Conservation (phyloP, 2,113 vertebrate species). For the Platanista minor region DNA sequence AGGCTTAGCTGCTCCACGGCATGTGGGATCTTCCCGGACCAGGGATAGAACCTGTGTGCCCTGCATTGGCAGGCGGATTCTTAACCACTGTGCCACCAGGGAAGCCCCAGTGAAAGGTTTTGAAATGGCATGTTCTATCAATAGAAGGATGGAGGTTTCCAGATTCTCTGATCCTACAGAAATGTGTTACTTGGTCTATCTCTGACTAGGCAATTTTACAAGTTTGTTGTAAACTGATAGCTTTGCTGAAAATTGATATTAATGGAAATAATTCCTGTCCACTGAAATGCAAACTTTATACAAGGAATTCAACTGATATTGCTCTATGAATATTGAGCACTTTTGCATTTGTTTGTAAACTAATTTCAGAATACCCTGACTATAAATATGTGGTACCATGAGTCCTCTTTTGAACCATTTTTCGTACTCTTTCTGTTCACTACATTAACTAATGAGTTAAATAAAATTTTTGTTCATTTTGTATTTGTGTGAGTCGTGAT, state of each 20-base stretch:
- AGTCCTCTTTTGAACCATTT: neutral
- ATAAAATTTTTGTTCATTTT: neutral
- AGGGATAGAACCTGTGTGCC: too few relatives aligned
- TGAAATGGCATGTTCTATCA: neutral
- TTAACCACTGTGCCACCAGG: too few relatives aligned
- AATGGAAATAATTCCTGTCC: neutral
- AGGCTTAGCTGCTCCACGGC: too few relatives aligned
- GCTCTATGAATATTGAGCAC: neutral
- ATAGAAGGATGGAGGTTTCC: neutral
- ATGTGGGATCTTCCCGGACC: too few relatives aligned
- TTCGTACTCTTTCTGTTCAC: neutral
- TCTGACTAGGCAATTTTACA: neutral
- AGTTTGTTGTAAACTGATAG: neutral
- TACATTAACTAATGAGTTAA: neutral
- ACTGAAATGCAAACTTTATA: neutral
- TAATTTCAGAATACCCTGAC: neutral
- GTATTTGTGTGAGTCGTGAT: neutral
- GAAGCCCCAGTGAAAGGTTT: neutral
- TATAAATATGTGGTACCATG: neutral
- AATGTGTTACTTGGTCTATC: neutral
- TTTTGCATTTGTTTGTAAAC: neutral
- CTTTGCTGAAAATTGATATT: neutral
- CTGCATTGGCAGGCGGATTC: too few relatives aligned
- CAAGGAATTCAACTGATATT: neutral
- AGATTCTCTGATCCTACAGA: neutral